These are phyloP conservation scores for Galaxias olidus DNA, from an alignment of 2,797 vertebrate genomes.

Conservation along the genomic window DNA sequence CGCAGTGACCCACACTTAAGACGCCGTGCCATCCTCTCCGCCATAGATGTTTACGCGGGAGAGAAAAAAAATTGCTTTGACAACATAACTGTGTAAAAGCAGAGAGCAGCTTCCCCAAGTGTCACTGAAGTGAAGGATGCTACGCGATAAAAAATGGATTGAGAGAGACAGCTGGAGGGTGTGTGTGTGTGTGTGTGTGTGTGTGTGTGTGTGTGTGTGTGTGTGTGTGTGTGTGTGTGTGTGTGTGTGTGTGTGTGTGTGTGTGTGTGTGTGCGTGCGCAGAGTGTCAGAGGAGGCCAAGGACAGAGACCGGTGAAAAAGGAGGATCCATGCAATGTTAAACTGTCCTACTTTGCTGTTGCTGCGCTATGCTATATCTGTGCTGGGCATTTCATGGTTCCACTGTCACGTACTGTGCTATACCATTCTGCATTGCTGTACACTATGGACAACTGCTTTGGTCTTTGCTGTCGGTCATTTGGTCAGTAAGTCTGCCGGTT, in stretches of 20 bases:
- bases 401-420: constrained; percentile 45
- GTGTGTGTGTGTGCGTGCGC: constrained; percentile 21
- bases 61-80: constrained; percentile 25
- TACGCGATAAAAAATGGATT: constrained; percentile 4
- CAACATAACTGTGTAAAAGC: constrained; percentile 14
- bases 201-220: neutral
- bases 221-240: neutral
- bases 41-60: constrained; percentile 28
- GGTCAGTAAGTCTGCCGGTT: too few species aligned
- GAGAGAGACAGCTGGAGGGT: neutral
- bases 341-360: neutral
- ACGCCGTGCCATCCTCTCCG: constrained; percentile 21
- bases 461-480: too few species aligned
- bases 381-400: constrained; percentile 22
- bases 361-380: constrained; percentile 14
- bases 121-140: constrained; percentile 16
- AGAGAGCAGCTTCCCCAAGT: neutral
- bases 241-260: constrained; percentile 16
- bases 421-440: constrained; percentile 34
- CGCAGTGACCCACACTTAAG: constrained; percentile 30
- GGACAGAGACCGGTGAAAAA: neutral
- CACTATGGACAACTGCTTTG: too few species aligned
- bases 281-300: constrained; percentile 27
- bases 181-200: neutral
- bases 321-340: too few species aligned